A percentile compares a stretch with the other conserved stretches of the same genome.
Conservation (phyloP, 2,888 invertebrate species). For the Ormyrus nitidulus region DNA sequence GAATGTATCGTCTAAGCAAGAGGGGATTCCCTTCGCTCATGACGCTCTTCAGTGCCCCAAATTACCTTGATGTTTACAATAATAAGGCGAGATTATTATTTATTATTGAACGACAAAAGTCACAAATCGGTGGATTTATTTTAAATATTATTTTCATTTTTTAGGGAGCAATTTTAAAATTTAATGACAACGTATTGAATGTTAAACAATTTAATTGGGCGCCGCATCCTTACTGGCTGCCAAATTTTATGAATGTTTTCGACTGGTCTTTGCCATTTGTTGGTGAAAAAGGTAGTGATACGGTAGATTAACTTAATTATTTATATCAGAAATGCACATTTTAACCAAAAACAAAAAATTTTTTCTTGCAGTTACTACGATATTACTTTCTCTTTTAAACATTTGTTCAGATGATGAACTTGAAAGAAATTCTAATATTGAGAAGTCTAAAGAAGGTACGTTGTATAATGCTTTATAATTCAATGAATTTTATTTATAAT, state of each 20-base stretch:
- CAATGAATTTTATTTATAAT: background rate
- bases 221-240: slow-evolving; percentile 55
- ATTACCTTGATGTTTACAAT: slow-evolving; percentile 49
- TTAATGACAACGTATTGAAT: slow-evolving; percentile 29
- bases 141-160: slow-evolving; percentile 15
- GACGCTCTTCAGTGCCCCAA: slow-evolving; percentile 53
- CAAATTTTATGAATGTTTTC: slow-evolving; percentile 45
- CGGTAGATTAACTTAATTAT: background rate
- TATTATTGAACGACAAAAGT: background rate
- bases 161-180: slow-evolving; percentile 47
- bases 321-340: background rate
- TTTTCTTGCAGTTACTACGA: slow-evolving; percentile 42
- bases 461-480: background rate
- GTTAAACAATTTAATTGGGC: slow-evolving; percentile 38
- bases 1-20: slow-evolving; percentile 12
- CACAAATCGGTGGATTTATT: background rate
- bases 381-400: slow-evolving; percentile 32
- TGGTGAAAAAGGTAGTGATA: slow-evolving; percentile 42
- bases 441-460: background rate
- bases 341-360: background rate
- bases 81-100: slow-evolving; percentile 35
- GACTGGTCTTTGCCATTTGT: slow-evolving; percentile 52
- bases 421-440: background rate
- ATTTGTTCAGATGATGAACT: slow-evolving; percentile 52
- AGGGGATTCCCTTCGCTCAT: slow-evolving; percentile 46